Conservation (phyloP, 2,888 invertebrate species). For the Pyrgus malvae region DNA sequence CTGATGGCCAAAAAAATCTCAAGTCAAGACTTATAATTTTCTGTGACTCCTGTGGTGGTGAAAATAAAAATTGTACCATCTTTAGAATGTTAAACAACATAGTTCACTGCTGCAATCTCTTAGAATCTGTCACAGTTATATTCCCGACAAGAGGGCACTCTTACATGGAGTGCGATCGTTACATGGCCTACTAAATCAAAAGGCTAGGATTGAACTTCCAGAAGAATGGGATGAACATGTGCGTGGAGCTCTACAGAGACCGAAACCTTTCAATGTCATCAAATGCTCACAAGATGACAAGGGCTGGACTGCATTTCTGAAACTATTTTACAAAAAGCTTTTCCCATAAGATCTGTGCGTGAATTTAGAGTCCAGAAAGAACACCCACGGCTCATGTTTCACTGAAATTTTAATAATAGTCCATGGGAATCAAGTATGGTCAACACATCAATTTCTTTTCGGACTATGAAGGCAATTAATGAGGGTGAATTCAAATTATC, state of each 20-base stretch:
- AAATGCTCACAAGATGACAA: conserved; percentile 20
- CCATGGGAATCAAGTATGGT: conserved; percentile 28
- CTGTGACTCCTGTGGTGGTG: conserved; percentile 36
- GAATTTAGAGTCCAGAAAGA: conserved; percentile 27
- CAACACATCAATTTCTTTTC: conserved; percentile 28
- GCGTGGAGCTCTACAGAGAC: conserved; percentile 21
- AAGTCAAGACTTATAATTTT: no score
- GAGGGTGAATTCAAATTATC: conserved; percentile 23
- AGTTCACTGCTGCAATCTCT: conserved; percentile 30
- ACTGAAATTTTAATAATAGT: conserved; percentile 28
- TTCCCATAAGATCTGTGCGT: conserved; percentile 17
- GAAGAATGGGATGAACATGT: conserved; percentile 23
- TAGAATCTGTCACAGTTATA: conserved; percentile 35
- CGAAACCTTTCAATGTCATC: conserved; percentile 20
- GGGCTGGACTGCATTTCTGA: conserved; percentile 28
- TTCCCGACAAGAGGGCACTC: conserved; percentile 39
- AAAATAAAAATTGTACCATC: conserved; percentile 42
- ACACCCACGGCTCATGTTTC: conserved; percentile 28
- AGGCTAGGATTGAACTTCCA: conserved; percentile 25
- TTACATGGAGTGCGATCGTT: conserved; percentile 13
- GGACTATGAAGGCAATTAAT: conserved; percentile 26
- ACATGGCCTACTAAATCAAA: conserved; percentile 17
- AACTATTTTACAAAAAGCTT: conserved; percentile 27
- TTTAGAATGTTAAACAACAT: conserved; percentile 37
- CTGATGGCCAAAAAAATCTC: no score